Evolutionary conservation across 30 jellyfish, hydroid and myxozoan species (phyloP), one percentile per base, ranked within the genome.

Genomic region (Chrysaora quinquecirrha): DNA sequence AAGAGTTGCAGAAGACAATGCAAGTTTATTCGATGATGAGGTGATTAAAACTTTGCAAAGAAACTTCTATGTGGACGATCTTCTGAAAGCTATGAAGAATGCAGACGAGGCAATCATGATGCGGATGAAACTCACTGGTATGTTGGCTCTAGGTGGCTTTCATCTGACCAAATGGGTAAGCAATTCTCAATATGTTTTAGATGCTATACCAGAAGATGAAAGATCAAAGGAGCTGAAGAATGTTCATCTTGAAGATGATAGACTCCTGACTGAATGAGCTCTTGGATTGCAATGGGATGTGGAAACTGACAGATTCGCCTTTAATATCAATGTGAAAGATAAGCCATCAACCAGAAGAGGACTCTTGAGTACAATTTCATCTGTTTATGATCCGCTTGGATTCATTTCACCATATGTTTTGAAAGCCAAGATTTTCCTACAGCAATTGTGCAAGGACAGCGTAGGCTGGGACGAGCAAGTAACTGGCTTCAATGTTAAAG

Each of bases 301-400:
- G 24, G 71, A 76, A 31, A 12, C 20, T 25, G 96, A 86, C 86
- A 49, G 30, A 22, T 86, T 76, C 61, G 32, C 12, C 19, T 64
- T 1, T 67, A 75, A 67, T 25, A 76, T 76, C 12, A 9, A 10
- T 27, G 25, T 32, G 1, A 86, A 48, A 58, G 80, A 76, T 2
- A 63, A 75, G 86, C 69, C 89, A 64, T 20, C 67, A 14, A 85
- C 95, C 32, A 30, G 78, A 43, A 34, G 95, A 62, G 89, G 84
- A 3, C 46, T 85, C 7, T 56, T 85, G 4, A 23, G 64, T 4
- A 65, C 48, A 7, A 75, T 64, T 16, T 29, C 80, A 1, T 73
- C 95, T 14, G 14, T 85, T 4, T 85, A 73, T 75, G 95, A 85
- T 49, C 95, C 95, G 6, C 78, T 85, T 63, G 89, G 95, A 7